Evolutionary conservation across 2,113 vertebrate genomes (phyloP).

Genomic region (Podarcis cretensis): DNA sequence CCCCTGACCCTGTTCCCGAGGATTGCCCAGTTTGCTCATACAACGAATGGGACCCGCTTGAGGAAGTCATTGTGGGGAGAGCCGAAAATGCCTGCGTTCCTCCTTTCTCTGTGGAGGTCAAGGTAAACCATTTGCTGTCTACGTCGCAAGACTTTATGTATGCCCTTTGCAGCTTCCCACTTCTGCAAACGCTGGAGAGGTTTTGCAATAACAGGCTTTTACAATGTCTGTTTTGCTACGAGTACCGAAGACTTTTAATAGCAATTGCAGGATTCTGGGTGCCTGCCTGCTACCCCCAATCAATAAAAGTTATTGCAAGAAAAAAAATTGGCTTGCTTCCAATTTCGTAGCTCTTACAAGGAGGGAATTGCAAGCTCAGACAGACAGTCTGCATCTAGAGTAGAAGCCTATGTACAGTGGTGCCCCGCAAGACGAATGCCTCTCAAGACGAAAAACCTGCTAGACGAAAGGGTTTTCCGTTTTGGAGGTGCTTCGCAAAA

Average conservation of each 20-base stretch:
- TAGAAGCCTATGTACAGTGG: no score
- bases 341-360: no score
- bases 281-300: not conserved
- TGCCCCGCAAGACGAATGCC: no score
- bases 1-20: constrained; percentile 74
- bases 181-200: not conserved
- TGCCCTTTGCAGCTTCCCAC: not conserved
- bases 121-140: constrained; percentile 77
- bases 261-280: not conserved
- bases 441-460: no score
- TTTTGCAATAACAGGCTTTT: not conserved
- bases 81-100: constrained; percentile 94
- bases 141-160: no score
- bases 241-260: not conserved
- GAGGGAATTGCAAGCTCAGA: no score
- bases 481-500: no score
- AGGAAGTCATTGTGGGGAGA: constrained; percentile 97
- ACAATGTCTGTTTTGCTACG: not conserved
- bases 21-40: constrained; percentile 91
- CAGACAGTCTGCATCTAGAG: no score
- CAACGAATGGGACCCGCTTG: constrained; percentile 97
- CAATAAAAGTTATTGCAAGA: not conserved
- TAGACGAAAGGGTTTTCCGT: no score
- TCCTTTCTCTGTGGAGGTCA: constrained; percentile 96
- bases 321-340: no score